Evolutionary conservation across 2,113 vertebrate genomes (phyloP).

Genomic region (Cyrtonyx montezumae): DNA sequence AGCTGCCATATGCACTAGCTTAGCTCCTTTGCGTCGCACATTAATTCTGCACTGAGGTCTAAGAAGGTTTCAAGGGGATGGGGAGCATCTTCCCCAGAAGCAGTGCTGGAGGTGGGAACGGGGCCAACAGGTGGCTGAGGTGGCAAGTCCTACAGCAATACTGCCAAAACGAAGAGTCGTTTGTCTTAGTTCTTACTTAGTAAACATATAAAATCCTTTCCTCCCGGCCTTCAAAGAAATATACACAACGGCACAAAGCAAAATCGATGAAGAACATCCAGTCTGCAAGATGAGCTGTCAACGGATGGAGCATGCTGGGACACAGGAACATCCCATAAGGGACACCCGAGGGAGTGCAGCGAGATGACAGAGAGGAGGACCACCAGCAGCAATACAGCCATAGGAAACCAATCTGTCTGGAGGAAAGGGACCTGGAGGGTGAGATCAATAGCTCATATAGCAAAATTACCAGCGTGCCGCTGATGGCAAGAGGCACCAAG

Average conservation of each 20-base stretch:
- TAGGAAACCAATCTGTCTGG: not conserved
- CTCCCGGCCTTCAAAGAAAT: not conserved
- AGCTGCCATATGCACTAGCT: slow-evolving; percentile 52
- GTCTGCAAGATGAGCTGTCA: not conserved
- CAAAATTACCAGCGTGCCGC: not conserved
- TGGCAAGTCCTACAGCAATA: not conserved
- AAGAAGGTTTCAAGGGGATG: not conserved
- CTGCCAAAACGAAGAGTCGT: not conserved
- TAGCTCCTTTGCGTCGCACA: not conserved
- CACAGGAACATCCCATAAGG: not conserved
- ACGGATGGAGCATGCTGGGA: not conserved
- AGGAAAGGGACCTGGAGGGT: not conserved
- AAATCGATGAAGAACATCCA: not conserved
- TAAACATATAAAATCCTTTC: not conserved
- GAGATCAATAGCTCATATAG: slow-evolving; percentile 13
- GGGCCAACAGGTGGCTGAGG: accelerated
- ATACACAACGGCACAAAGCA: accelerated
- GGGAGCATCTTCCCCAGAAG: not conserved
- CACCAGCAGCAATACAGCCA: not conserved
- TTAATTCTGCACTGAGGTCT: not conserved
- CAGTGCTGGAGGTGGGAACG: not conserved
- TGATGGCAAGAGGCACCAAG: not conserved
- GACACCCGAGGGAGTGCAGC: not conserved
- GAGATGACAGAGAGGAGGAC: not conserved
- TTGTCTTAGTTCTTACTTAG: not conserved